Percentiles rank a stretch among this genome's conserved stretches.
Evolutionary conservation across 2,888 invertebrate genomes (phyloP).

Genomic region (Patella ulyssiponensis): DNA sequence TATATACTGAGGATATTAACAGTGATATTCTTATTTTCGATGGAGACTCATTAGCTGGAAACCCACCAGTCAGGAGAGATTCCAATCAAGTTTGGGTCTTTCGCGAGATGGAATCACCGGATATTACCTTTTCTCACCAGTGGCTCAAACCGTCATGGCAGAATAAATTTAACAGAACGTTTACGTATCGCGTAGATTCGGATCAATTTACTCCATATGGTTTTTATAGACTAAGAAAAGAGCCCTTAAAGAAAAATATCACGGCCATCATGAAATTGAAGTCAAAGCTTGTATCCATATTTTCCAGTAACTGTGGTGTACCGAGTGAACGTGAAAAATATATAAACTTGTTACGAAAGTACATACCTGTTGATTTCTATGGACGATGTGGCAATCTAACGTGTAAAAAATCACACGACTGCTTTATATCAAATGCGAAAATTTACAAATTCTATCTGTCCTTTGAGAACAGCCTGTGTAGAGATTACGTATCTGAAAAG

Average conservation of each 20-base stretch:
- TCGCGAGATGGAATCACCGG: too few species aligned
- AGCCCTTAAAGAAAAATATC: conserved; percentile 14
- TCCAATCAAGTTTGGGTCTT: too few species aligned
- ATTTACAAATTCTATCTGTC: conserved; percentile 35
- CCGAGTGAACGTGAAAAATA: conserved; percentile 25
- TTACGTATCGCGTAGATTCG: conserved; percentile 41
- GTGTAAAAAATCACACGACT: background rate
- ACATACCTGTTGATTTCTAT: conserved; percentile 29
- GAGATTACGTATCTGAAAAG: conserved; percentile 38
- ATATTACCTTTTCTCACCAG: too few species aligned
- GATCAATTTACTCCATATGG: conserved; percentile 36
- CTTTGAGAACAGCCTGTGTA: conserved; percentile 37
- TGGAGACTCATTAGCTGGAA: too few species aligned
- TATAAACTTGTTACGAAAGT: conserved; percentile 24
- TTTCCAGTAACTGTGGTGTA: conserved; percentile 27
- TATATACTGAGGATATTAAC: too few species aligned
- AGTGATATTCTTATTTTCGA: too few species aligned
- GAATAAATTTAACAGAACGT: conserved; percentile 20
- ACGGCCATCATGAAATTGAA: conserved; percentile 11
- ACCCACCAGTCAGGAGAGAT: too few species aligned
- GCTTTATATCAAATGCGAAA: conserved; percentile 16
- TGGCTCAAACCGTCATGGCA: background rate
- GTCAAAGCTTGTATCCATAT: conserved; percentile 26
- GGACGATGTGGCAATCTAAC: conserved; percentile 30
- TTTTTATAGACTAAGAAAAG: background rate